Conservation (phyloP, 23 tunicate species). For the Pegea sp. region DNA sequence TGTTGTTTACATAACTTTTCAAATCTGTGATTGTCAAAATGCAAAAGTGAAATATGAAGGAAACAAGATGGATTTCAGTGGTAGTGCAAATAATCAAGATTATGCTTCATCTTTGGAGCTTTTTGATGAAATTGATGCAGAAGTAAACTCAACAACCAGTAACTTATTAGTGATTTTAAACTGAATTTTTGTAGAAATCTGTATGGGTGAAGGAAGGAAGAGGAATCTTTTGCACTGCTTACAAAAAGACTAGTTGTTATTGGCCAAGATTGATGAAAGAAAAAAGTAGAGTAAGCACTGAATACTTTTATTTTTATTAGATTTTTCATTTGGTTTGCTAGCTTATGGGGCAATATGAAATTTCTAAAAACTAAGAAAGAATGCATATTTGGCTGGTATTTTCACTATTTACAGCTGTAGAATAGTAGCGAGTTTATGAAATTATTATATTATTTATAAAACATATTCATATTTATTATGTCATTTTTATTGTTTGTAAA, state of each 20-base stretch:
- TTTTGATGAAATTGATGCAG: constrained; percentile 34
- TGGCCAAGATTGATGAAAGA: constrained; percentile 33
- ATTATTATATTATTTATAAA: no score
- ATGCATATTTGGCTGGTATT: no score
- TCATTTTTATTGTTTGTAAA: no score
- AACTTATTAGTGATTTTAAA: no score
- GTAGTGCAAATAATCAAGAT: constrained; percentile 1
- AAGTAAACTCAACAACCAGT: constrained; percentile 21
- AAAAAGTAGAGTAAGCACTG: constrained; percentile 9
- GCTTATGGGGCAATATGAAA: no score
- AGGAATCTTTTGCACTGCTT: constrained; percentile 27
- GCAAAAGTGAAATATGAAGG: constrained; percentile 20
- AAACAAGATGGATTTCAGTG: constrained; percentile 17
- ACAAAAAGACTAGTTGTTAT: constrained; percentile 18
- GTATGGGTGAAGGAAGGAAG: constrained; percentile 23
- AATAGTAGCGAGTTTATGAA: no score
- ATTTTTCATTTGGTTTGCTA: no score
- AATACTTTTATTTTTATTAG: neutral
- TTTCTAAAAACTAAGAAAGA: no score
- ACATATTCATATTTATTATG: no score
- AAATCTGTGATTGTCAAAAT: constrained; percentile 26
- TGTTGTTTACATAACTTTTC: constrained; percentile 24
- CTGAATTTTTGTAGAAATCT: constrained; percentile 13
- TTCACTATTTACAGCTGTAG: no score
- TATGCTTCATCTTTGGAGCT: constrained; percentile 9